Base-by-base conservation (phyloP, 2,113 vertebrate genomes). In the Serinus canaria region DNA sequence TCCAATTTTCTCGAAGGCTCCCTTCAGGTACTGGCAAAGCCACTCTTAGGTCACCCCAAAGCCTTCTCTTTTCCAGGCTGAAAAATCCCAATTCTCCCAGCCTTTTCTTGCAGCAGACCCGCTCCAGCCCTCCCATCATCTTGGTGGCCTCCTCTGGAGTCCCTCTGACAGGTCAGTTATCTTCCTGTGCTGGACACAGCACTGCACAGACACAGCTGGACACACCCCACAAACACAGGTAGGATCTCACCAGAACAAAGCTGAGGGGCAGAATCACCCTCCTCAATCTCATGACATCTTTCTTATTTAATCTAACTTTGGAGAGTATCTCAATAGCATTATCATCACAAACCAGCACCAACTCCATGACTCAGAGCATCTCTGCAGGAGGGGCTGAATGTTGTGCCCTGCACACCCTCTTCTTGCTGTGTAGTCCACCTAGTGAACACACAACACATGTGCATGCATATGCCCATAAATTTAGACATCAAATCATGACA, bases 381-480 rank as follows among this genome's bases (percentile, higher is more conserved):
- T 75, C 69, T 41, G 37, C 30, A 31, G n/a, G 17, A 49, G 31
- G 13, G 22, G 73, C 55, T 39, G 53, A 68, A 43, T 0, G 1
- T 2, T 20, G 68, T 12, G 33, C 8, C 4, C 44, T 18, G 53
- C 37, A 76, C 30, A 52, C 5, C 7, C 33, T 41, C n/a, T 22
- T 21, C 72, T 35, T 41, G 55, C n/a, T 11, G 0, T 11, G 63
- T 23, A 18, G 9, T 5, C 19, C 31, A 58, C 41, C 50, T 8
- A 9, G 33, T 15, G 41, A 83, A 49, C 16, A 58, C 56, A 60
- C 33, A 74, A n/a, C 15, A 31, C 1, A 1, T 2, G n/a, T 35
- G 46, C 22, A 24, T 0, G 5, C 22, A 30, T 0, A 12, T 17
- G 80, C 10, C 22, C 6, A 1, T 11, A 35, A 22, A 74, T 43